Base-by-base conservation (phyloP, 2,797 vertebrate genomes). In the Mycteria americana region DNA sequence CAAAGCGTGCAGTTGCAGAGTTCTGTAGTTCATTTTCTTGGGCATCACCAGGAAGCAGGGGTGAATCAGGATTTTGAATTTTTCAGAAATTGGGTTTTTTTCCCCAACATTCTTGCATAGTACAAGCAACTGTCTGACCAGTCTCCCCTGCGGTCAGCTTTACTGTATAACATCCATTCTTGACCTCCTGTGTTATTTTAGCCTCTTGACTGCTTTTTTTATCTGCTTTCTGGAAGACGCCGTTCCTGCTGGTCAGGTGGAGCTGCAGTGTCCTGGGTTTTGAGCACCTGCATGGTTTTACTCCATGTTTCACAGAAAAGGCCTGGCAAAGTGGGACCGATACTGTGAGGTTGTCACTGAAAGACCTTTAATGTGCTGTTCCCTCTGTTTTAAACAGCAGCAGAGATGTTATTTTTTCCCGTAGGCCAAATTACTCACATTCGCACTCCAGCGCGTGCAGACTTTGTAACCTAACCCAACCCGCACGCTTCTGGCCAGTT, bases 401-500 rank as follows among this genome's bases (percentile, higher is more conserved):
- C 68, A 75, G 54, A 31, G 18, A 13, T 19, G 67, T 14, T 41
- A 0, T 45, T 28, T 39, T 50, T 27, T n/a, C 53, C 39, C 17
- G 0, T 9, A n/a, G 46, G 45, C 9, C 41, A 30, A 25, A 13
- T 63, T 9, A 10, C 8, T 23, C 31, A 11, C 33, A 2, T 22
- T 13, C 33, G 5, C 22, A 1, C 28, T 9, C 24, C 33, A 7
- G 37, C 10, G 62, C 25, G 45, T 15, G 25, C 41, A 24, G n/a
- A 18, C 41, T 18, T 11, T 7, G 21, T 48, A 19, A 14, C 51
- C 43, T 17, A 7, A 6, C 22, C 43, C 25, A 17, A 33, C 50
- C 27, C 33, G 62, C 54, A 4, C 2, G 0, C 22, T 53, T 33
- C 63, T 60, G 75, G 9, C n/a, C 1, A 0, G 7, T 51, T 48